phyloP scores from a whole-genome alignment of 2,113 vertebrate genomes.

The Nibea albiflora region DNA sequence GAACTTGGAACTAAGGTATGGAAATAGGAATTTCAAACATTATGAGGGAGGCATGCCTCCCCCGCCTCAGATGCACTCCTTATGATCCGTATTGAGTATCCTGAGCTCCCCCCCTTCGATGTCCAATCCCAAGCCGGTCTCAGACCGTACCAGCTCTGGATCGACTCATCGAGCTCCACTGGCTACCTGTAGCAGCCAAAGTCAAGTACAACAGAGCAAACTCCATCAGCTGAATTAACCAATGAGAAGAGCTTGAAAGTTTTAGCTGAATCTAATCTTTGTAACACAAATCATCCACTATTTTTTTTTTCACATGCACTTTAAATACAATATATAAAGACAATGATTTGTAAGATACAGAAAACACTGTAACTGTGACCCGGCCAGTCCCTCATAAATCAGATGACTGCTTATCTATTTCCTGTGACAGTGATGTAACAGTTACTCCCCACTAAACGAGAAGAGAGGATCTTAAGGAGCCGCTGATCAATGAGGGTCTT shows the following conservation, averaged over 20 bases:
- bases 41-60: no score
- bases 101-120: no score
- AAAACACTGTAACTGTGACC: background rate
- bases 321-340: constrained; percentile 2
- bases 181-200: no score
- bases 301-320: background rate
- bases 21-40: no score
- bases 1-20: no score
- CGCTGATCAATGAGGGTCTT: constrained; percentile 78
- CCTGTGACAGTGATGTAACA: constrained; percentile 72
- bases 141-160: no score
- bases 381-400: constrained; percentile 56
- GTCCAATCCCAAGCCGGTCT: no score
- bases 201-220: background rate
- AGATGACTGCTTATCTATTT: constrained; percentile 60
- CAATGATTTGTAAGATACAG: constrained; percentile 21
- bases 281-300: background rate
- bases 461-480: constrained; percentile 65
- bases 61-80: no score
- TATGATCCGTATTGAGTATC: no score
- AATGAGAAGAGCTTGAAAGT: background rate
- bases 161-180: no score
- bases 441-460: constrained; percentile 48
- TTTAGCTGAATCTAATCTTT: background rate
- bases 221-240: no score